Conservation (phyloP, 2,888 invertebrate species). For the Hylaea fasciaria region DNA sequence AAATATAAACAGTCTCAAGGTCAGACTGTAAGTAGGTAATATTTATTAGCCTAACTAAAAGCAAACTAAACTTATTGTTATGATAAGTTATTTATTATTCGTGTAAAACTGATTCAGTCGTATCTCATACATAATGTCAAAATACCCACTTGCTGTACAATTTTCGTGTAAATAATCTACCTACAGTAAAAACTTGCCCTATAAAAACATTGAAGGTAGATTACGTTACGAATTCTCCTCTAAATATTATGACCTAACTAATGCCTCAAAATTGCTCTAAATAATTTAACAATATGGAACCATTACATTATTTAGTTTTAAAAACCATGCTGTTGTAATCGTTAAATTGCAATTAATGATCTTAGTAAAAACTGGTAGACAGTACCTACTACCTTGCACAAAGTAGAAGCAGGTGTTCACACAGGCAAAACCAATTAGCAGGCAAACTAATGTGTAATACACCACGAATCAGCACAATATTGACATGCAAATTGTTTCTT, state of each 20-base stretch:
- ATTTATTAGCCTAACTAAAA: conserved; percentile 1
- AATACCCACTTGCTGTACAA: neutral
- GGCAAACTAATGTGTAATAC: conserved; percentile 30
- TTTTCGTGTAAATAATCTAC: no score
- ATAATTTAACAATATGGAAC: no score
- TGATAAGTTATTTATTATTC: conserved; percentile 4
- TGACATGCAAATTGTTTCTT: conserved; percentile 65
- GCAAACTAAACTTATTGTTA: conserved; percentile 2
- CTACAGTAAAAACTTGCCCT: neutral
- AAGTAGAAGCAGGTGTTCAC: conserved; percentile 16
- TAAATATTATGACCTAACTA: no score
- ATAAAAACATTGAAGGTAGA: no score
- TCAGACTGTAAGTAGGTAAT: neutral
- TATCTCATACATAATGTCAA: no score
- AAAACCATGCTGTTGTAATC: no score
- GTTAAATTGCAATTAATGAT: no score
- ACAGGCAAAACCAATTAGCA: conserved; percentile 21
- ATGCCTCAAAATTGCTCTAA: no score
- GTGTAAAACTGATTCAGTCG: conserved; percentile 5
- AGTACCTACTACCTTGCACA: conserved; percentile 13
- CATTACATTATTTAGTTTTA: no score
- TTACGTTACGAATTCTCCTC: no score
- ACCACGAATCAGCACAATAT: conserved; percentile 50
- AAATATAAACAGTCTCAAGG: conserved; percentile 1
- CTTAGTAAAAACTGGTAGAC: no score